These are phyloP conservation scores for Alligator mississippiensis DNA, from an alignment of 2,113 vertebrate genomes.

Conservation along the genomic window DNA sequence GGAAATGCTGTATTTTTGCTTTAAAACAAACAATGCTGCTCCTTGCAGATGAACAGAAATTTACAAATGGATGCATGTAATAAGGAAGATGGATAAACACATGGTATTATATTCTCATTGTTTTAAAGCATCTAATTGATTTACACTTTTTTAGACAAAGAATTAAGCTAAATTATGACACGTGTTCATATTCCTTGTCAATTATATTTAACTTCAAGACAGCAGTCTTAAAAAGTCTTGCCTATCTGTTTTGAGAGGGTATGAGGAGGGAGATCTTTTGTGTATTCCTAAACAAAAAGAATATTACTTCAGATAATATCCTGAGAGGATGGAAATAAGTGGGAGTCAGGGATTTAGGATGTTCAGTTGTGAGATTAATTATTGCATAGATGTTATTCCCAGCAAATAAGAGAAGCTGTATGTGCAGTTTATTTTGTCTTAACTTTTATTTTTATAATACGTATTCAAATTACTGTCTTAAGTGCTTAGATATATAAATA, in stretches of 20 bases:
- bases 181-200: not conserved
- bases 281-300: not conserved
- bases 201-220: not conserved
- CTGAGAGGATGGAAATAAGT: not conserved
- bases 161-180: not conserved
- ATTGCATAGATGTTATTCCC: no score
- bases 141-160: not conserved
- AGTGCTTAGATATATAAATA: not conserved
- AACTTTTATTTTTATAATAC: no score
- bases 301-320: not conserved
- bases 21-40: not conserved
- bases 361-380: no score
- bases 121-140: not conserved
- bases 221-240: not conserved
- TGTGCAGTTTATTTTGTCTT: no score
- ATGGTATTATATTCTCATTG: not conserved
- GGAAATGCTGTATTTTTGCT: not conserved
- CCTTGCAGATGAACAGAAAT: not conserved
- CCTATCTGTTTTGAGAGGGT: not conserved
- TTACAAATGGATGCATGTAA: not conserved
- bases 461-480: no score
- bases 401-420: no score
- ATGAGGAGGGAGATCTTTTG: not conserved
- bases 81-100: no score
- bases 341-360: not conserved